Evolutionary conservation across 2,797 vertebrate species (phyloP).

Genomic region (Sylvilagus floridanus): DNA sequence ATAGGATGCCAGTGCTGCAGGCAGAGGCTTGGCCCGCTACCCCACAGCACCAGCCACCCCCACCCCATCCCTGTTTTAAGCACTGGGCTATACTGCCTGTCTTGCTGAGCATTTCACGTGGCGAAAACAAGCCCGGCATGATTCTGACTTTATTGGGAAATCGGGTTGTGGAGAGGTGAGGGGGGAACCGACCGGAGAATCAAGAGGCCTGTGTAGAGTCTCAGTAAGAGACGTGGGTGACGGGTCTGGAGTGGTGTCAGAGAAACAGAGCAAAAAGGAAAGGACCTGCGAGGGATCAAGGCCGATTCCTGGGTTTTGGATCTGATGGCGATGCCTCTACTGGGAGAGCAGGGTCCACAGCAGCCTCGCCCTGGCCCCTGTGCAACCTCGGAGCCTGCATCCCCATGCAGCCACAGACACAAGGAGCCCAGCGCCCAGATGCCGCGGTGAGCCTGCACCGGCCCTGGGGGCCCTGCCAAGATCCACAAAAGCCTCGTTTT

Average conservation of each 20-base stretch:
- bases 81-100: not conserved
- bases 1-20: too few relatives aligned
- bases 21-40: too few relatives aligned
- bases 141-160: not conserved
- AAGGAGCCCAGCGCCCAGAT: slow-evolving; percentile 51
- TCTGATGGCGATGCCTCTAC: not conserved
- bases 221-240: not conserved
- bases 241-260: not conserved
- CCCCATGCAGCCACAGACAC: not conserved
- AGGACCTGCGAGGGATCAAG: not conserved
- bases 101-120: not conserved
- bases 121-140: not conserved
- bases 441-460: slow-evolving; percentile 67
- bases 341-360: not conserved
- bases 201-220: not conserved
- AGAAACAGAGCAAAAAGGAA: not conserved
- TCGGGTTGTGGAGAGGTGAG: not conserved
- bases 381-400: not conserved
- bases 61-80: not conserved
- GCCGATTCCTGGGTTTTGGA: not conserved
- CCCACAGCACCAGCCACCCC: not conserved
- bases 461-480: slow-evolving; percentile 54
- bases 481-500: slow-evolving; percentile 78
- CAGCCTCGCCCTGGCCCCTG: not conserved
- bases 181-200: not conserved